These are phyloP conservation scores for Gracilinanus agilis DNA, from an alignment of 2,113 vertebrate species.

Conservation along the genomic window DNA sequence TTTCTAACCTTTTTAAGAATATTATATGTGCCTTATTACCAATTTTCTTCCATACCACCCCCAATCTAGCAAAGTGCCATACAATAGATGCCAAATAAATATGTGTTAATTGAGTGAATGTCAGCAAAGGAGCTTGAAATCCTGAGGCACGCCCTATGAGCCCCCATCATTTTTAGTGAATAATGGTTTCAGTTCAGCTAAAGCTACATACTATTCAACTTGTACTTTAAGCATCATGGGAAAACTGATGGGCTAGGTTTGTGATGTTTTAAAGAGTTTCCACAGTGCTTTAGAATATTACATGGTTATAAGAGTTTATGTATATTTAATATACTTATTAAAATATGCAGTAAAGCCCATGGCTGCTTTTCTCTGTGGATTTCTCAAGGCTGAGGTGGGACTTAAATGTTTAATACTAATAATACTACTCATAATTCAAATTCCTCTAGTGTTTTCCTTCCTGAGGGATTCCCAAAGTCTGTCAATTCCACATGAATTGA, in stretches of 20 bases:
- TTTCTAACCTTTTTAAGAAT: background rate
- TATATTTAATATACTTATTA: constrained; percentile 80
- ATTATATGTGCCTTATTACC: rapidly evolving
- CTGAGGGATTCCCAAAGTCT: constrained; percentile 24
- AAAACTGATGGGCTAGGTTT: constrained; percentile 75
- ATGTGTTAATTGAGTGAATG: constrained; percentile 68
- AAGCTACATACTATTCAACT: constrained; percentile 76
- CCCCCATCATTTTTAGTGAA: constrained; percentile 71
- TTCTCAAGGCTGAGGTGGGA: constrained; percentile 70
- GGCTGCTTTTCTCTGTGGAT: constrained; percentile 76
- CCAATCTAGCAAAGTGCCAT: background rate
- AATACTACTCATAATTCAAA: constrained; percentile 71
- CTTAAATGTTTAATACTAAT: constrained; percentile 79
- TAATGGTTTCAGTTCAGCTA: constrained; percentile 76
- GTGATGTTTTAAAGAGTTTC: constrained; percentile 75
- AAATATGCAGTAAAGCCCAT: constrained; percentile 75
- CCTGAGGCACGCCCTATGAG: constrained; percentile 38
- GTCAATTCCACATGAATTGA: background rate
- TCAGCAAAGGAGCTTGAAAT: constrained; percentile 60
- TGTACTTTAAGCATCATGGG: constrained; percentile 73
- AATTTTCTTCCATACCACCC: background rate
- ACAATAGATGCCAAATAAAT: constrained; percentile 68
- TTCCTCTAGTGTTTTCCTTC: constrained; percentile 68
- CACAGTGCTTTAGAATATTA: constrained; percentile 72
- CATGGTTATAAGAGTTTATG: constrained; percentile 72